These are phyloP conservation scores for Ophiodon elongatus DNA, from an alignment of 2,113 vertebrate genomes.

Conservation along the genomic window DNA sequence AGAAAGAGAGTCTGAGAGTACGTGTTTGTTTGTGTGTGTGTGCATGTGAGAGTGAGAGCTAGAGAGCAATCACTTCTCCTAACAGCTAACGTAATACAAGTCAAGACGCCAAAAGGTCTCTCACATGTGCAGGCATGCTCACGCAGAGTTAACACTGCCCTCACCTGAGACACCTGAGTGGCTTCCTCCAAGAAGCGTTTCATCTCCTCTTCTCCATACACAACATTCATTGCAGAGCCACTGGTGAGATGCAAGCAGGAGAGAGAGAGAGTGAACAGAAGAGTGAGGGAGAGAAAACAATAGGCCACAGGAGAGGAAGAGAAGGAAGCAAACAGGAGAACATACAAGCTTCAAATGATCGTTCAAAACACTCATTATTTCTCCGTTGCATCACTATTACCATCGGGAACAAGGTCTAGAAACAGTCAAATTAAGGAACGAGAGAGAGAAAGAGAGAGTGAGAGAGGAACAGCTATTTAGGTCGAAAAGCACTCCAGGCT, in stretches of 20 bases:
- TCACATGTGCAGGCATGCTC: slow-evolving; percentile 11
- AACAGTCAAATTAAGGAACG: slow-evolving; percentile 63
- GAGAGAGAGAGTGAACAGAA: slow-evolving; percentile 14
- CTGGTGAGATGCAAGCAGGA: slow-evolving; percentile 74
- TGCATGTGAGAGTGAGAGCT: background rate
- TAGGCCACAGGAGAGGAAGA: slow-evolving; percentile 71
- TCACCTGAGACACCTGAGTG: slow-evolving; percentile 95
- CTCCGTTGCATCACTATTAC: slow-evolving; percentile 77
- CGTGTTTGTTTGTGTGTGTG: slow-evolving; percentile 3
- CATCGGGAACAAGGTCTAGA: slow-evolving; percentile 77
- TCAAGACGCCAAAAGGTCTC: slow-evolving; percentile 5
- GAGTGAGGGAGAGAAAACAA: slow-evolving; percentile 52
- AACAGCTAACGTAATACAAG: slow-evolving; percentile 6
- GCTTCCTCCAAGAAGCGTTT: slow-evolving; percentile 95
- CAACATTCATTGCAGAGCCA: slow-evolving; percentile 97
- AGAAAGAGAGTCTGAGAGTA: background rate
- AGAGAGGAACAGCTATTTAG: slow-evolving; percentile 71
- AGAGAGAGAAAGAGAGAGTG: slow-evolving; percentile 23
- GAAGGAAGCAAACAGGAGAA: slow-evolving; percentile 64
- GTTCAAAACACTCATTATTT: slow-evolving; percentile 81
- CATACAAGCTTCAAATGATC: slow-evolving; percentile 74
- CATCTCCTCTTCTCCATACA: slow-evolving; percentile 92
- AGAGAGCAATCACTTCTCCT: background rate
- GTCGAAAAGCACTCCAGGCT: slow-evolving; percentile 80
- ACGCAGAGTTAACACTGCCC: slow-evolving; percentile 32